A percentile compares a stretch with the other conserved stretches of the same genome.
Evolutionary conservation across 2,113 vertebrate genomes (phyloP).

Genomic region (Bubo scandiacus): DNA sequence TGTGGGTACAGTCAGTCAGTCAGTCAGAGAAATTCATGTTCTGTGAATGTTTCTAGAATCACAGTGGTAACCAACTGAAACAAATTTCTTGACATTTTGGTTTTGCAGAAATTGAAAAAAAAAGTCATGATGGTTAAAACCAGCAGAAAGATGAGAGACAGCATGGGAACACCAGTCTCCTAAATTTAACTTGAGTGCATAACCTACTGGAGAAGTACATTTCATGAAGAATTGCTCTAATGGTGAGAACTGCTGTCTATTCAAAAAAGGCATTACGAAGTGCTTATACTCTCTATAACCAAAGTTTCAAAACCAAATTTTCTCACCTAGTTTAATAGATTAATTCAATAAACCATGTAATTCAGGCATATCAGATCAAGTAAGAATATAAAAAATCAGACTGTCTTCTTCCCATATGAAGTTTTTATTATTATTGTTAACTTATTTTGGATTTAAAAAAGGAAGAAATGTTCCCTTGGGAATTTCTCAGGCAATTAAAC

Average conservation of each 20-base stretch:
- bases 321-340: background rate
- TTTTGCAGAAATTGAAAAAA: background rate
- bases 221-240: background rate
- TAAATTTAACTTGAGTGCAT: background rate
- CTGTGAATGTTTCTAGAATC: background rate
- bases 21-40: background rate
- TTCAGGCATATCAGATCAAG: background rate
- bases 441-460: background rate
- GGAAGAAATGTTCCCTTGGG: background rate
- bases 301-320: background rate
- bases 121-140: background rate
- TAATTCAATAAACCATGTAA: background rate
- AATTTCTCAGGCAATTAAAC: background rate
- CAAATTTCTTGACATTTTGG: background rate
- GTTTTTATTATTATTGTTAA: background rate
- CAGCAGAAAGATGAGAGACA: background rate
- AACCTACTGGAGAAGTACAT: background rate
- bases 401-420: background rate
- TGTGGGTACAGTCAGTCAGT: background rate
- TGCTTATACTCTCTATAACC: background rate
- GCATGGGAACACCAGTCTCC: background rate
- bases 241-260: background rate
- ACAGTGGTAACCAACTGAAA: background rate
- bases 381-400: background rate
- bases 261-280: background rate